A percentile compares a stretch with the other conserved stretches of the same genome.
phyloP scores from a whole-genome alignment of 2,888 invertebrate species.

The Selenia dentaria region DNA sequence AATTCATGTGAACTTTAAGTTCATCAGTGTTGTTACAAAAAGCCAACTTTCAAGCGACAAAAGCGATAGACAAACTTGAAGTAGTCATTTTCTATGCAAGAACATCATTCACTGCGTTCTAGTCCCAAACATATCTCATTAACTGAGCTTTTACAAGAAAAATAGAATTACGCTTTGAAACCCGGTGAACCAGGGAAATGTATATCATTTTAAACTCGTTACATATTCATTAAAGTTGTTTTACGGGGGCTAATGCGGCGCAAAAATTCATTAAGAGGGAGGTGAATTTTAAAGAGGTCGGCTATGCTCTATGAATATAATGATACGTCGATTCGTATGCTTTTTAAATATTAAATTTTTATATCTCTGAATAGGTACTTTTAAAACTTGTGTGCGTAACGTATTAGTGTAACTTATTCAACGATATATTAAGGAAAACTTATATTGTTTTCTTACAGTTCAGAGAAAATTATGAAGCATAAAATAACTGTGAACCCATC shows the following conservation, averaged over 20 bases:
- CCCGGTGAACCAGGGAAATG: constrained; percentile 12
- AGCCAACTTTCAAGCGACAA: too few species aligned
- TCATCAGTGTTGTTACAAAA: too few species aligned
- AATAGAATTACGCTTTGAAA: constrained; percentile 13
- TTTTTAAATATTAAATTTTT: background rate
- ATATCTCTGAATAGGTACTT: too few species aligned
- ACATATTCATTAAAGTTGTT: constrained; percentile 34
- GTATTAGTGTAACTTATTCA: too few species aligned
- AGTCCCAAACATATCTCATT: constrained; percentile 1
- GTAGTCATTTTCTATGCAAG: too few species aligned
- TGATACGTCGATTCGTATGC: background rate
- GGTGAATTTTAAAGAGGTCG: constrained; percentile 14
- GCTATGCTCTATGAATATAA: constrained; percentile 1
- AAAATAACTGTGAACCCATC: too few species aligned
- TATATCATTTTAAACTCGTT: constrained; percentile 30
- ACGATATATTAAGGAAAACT: too few species aligned
- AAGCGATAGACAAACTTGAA: too few species aligned
- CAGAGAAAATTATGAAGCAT: too few species aligned
- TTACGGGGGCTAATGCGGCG: constrained; percentile 28
- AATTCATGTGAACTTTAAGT: too few species aligned
- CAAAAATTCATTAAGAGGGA: constrained; percentile 26
- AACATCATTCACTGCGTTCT: background rate
- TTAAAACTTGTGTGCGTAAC: too few species aligned
- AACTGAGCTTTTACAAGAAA: constrained; percentile 2
- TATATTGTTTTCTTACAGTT: too few species aligned